Conservation (phyloP, 2,888 invertebrate species). For the Acanthosoma haemorrhoidale region DNA sequence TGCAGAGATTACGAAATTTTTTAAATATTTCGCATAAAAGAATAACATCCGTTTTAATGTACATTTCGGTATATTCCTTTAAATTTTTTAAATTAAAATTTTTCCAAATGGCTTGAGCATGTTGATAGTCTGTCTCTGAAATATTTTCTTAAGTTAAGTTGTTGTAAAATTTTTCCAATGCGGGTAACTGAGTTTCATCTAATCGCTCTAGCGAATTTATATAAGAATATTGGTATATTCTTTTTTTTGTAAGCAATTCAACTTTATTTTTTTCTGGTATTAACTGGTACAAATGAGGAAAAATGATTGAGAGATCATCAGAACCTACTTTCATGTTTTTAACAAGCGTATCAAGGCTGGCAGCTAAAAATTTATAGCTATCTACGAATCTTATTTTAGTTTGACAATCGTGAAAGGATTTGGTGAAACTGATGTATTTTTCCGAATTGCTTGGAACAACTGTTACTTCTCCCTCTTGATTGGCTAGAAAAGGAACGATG, state of each 20-base stretch:
- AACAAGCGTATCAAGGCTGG: too few species aligned
- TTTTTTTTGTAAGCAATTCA: conserved; percentile 37
- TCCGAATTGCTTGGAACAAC: too few species aligned
- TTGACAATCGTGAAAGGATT: too few species aligned
- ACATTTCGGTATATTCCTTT: background rate
- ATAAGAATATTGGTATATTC: conserved; percentile 22
- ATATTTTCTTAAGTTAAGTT: conserved; percentile 1
- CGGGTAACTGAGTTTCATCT: background rate
- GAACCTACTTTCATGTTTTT: too few species aligned
- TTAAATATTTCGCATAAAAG: conserved; percentile 22
- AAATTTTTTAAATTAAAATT: background rate
- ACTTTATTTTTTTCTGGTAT: background rate
- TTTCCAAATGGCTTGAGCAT: conserved; percentile 3
- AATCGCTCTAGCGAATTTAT: conserved; percentile 8
- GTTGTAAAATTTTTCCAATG: background rate
- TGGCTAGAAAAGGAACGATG: too few species aligned
- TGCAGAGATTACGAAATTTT: background rate
- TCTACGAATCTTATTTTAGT: too few species aligned
- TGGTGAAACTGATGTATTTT: too few species aligned
- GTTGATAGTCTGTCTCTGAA: background rate
- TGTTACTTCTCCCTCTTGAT: too few species aligned
- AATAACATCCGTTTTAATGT: too few species aligned
- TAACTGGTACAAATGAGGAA: background rate
- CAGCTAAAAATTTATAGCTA: too few species aligned
- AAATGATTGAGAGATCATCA: too few species aligned